Evolutionary conservation across 2,113 vertebrate genomes (phyloP), one percentile per base, ranked within the genome.

Genomic region (Gavia stellata): DNA sequence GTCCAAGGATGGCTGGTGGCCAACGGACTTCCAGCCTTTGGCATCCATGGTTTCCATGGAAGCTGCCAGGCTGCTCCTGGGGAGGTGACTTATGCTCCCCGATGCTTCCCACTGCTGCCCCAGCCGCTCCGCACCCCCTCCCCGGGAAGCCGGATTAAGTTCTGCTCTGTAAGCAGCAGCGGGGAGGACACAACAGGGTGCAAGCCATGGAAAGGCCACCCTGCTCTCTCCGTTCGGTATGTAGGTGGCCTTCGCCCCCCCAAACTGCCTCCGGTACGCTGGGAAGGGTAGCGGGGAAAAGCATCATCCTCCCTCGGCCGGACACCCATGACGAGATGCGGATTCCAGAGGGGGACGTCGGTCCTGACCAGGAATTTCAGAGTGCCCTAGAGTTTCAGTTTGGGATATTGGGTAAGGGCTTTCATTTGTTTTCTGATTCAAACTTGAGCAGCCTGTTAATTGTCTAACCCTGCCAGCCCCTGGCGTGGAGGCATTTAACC

Each of bases 281-380:
- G 81, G 56, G 38, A 74, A 65, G 34, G 38, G 53, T 1, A 13
- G 12, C 5, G 33, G 62, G 29, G 17, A 4, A 36, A 65, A 86
- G 34, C 45, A 84, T 33, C 42, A 42, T n/a, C 36, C 18, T 65
- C 38, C 49, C n/a, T 61, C 3, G 1, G 25, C 34, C 15, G 2
- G 42, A 52, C 16, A 72, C 74, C 50, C 4, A 3, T 1, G 1
- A 14, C 0, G 12, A 66, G 61, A 58, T 29, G 42, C 55, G 19
- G 52, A 75, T 74, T 38, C 38, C 1, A 0, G 36, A 42, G 25
- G 7, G n/a, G 29, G 3, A 40, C 0, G 1, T 33, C 1, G 1
- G 44, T 38, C 36, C 63, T 23, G 45, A 18, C 23, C 40, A n/a
- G 24, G 29, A 29, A 29, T 73, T 80, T 77, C 68, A n/a, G 23